phyloP scores from a whole-genome alignment of 2,113 vertebrate species.

The Nesogale talazaci region DNA sequence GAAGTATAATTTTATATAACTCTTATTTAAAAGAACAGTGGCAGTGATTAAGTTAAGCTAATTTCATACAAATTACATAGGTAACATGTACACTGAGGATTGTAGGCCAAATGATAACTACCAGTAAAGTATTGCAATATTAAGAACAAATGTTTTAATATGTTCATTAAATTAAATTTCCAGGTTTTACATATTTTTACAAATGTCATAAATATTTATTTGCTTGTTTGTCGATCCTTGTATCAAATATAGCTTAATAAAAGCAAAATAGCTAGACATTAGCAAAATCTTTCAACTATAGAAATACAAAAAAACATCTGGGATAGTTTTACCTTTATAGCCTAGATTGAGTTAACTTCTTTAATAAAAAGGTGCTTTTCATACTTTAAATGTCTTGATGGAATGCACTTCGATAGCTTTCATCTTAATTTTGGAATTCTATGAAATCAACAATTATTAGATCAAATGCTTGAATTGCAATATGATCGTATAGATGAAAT shows the following conservation, averaged over 20 bases:
- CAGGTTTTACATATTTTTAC: neutral
- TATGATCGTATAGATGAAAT: no score
- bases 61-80: neutral
- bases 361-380: no score
- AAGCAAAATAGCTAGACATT: neutral
- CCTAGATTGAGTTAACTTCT: no score
- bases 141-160: neutral
- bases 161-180: neutral
- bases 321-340: no score
- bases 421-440: no score
- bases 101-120: neutral
- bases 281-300: conserved; percentile 39
- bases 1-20: no score
- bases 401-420: no score
- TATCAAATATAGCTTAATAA: conserved; percentile 39
- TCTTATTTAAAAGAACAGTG: neutral
- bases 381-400: no score
- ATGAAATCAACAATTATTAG: no score
- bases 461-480: neutral
- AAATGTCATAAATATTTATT: neutral
- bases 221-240: neutral
- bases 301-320: no score
- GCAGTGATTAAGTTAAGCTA: neutral
- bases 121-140: neutral
- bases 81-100: neutral